Evolutionary conservation across 2,113 vertebrate species (phyloP).

Genomic region (Cheirogaleus medius): DNA sequence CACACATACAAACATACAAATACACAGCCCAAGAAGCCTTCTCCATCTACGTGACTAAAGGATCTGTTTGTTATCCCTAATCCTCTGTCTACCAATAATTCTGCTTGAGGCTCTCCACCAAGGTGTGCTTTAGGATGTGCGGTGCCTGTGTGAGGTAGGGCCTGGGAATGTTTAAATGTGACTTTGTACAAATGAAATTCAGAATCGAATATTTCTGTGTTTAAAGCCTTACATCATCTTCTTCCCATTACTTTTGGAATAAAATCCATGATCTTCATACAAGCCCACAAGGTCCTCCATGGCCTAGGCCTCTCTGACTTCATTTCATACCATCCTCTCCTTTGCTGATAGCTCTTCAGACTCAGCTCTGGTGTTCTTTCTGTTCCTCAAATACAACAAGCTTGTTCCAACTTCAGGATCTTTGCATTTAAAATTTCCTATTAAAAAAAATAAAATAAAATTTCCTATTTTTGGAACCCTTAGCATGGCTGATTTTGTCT

Average conservation of each 20-base stretch:
- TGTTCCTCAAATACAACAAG: not conserved
- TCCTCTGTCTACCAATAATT: not conserved
- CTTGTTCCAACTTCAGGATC: not conserved
- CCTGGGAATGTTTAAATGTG: not conserved
- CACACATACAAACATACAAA: not conserved
- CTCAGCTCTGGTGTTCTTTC: not conserved
- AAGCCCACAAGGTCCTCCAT: not conserved
- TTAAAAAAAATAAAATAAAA: too few species aligned
- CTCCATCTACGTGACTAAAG: not conserved
- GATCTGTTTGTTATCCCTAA: not conserved
- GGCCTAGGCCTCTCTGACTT: not conserved
- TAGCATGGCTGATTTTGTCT: not conserved
- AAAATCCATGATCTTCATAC: not conserved
- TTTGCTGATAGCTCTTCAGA: not conserved
- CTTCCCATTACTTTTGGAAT: not conserved
- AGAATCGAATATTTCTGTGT: not conserved
- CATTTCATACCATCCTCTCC: not conserved
- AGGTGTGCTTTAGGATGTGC: not conserved
- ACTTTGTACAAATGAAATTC: not conserved
- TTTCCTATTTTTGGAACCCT: not conserved
- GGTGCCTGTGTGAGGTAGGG: not conserved
- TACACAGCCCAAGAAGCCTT: not conserved
- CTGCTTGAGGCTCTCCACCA: not conserved
- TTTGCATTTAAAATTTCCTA: not conserved
- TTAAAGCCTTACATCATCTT: not conserved